Evolutionary conservation across 2,888 invertebrate species (phyloP).

Genomic region (Spodoptera picta): DNA sequence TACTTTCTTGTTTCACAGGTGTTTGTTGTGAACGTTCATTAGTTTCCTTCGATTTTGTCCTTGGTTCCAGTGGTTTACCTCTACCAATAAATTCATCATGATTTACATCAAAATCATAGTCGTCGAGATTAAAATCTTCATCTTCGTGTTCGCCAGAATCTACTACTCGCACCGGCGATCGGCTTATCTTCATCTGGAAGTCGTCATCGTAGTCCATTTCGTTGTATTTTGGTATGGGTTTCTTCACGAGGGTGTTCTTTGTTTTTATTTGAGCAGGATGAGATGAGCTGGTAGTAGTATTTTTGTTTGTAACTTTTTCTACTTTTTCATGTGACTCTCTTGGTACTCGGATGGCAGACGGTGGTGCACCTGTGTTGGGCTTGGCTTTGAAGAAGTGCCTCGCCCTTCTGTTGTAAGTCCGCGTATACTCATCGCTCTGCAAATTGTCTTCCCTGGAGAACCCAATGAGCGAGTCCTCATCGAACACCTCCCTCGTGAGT

Average conservation of each 20-base stretch:
- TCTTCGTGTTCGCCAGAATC: constrained; percentile 80
- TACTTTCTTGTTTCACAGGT: constrained; percentile 20
- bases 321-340: constrained; percentile 54
- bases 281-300: constrained; percentile 9
- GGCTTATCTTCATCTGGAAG: constrained; percentile 68
- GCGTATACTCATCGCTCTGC: constrained; percentile 55
- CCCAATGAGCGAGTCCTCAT: constrained; percentile 54
- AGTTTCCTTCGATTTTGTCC: constrained; percentile 58
- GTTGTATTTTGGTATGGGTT: constrained; percentile 78
- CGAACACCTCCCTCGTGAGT: constrained; percentile 58
- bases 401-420: constrained; percentile 49
- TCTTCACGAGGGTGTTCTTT: constrained; percentile 67
- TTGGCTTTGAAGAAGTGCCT: constrained; percentile 45
- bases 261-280: constrained; percentile 25
- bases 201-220: constrained; percentile 75
- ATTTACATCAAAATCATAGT: constrained; percentile 81
- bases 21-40: constrained; percentile 7
- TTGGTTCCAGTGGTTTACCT: constrained; percentile 76
- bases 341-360: constrained; percentile 29
- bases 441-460: constrained; percentile 60
- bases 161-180: constrained; percentile 53
- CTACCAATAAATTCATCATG: constrained; percentile 78
- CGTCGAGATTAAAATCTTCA: constrained; percentile 79
- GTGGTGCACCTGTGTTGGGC: constrained; percentile 2
- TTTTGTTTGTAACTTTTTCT: constrained; percentile 32